phyloP scores from a whole-genome alignment of 2,113 vertebrate genomes.

The Coregonus clupeaformis region DNA sequence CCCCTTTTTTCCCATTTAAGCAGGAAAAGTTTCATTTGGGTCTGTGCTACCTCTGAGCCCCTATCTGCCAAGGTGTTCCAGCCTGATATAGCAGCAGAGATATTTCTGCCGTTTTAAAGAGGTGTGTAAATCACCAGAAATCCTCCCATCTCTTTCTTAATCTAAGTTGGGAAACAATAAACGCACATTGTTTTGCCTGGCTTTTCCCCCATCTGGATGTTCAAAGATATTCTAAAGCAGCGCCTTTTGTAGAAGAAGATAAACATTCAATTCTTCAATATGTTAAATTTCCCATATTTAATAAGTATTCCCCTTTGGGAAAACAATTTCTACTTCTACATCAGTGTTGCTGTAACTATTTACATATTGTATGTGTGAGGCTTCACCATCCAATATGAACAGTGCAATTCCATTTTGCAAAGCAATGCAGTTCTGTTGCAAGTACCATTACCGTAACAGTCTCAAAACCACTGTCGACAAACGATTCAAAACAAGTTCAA shows the following conservation, averaged over 20 bases:
- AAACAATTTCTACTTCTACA: slow-evolving; percentile 26
- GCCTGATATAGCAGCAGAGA: slow-evolving; percentile 68
- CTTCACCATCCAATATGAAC: slow-evolving; percentile 6
- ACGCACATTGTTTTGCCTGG: slow-evolving; percentile 53
- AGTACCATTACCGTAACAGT: neutral
- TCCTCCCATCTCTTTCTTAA: slow-evolving; percentile 52
- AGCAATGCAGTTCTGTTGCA: neutral
- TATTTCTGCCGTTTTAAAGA: slow-evolving; percentile 51
- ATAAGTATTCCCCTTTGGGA: slow-evolving; percentile 36
- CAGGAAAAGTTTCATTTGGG: slow-evolving; percentile 58
- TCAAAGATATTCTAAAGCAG: slow-evolving; percentile 54
- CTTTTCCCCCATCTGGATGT: slow-evolving; percentile 46
- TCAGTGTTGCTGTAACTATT: slow-evolving; percentile 1
- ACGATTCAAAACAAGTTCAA: neutral
- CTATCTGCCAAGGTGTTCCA: slow-evolving; percentile 70
- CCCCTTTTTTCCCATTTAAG: slow-evolving; percentile 29
- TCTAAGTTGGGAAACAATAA: slow-evolving; percentile 66
- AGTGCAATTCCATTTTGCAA: neutral
- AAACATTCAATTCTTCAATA: slow-evolving; percentile 19
- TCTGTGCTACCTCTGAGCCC: slow-evolving; percentile 57
- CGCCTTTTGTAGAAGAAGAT: slow-evolving; percentile 56
- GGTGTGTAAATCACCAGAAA: slow-evolving; percentile 60
- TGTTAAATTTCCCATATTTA: slow-evolving; percentile 40
- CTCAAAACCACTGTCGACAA: neutral
- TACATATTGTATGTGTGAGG: neutral